Evolutionary conservation across 2,113 vertebrate genomes (phyloP), one percentile per base, ranked within the genome.

Genomic region (Rhipidura dahli): DNA sequence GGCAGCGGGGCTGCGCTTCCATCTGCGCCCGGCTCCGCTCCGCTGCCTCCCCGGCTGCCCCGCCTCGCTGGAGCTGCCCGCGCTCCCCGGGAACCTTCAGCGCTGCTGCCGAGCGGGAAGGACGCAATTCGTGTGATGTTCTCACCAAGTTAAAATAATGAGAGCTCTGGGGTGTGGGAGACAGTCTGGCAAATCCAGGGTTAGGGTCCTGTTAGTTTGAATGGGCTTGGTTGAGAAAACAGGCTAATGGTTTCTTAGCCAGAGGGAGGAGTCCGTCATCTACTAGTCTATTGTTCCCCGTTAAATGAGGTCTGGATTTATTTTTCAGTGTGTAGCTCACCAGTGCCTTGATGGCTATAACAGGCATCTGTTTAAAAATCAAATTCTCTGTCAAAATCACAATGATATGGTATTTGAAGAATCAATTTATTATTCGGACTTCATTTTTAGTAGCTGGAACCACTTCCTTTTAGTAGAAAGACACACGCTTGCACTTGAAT

Each of bases 241-340:
- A 76, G 92, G 65, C 78, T 95, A 88, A 94, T 95, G 94, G 82
- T 91, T 96, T 71, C 94, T 89, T 93, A 96, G 93, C 87, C 89
- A 61, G 89, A 94, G 94, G 93, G 85, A 92, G 93, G 93, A 94
- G 82, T 89, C 77, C 79, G 35, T 90, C 88, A 82, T 93, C 57
- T 82, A 87, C 65, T 87, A 87, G 56, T 76, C 93, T 71, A 90
- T 96, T 96, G 93, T 95, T 93, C 87, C 83, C 68, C 56, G 40
- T 82, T 93, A 96, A 96, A 90, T 82, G 86, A 95, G 71, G 68
- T 91, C 70, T 93, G 72, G 57, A 31, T 93, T 73, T 92, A 61
- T 95, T 92, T 94, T 87, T 70, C 89, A 27, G 31, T 6, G 33
- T 80, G 63, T 71, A 77, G 79, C 61, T 78, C 66, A 44, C 30